These are phyloP conservation scores for Sebastes vulpes DNA, from an alignment of 2,797 vertebrate species.

Conservation along the genomic window DNA sequence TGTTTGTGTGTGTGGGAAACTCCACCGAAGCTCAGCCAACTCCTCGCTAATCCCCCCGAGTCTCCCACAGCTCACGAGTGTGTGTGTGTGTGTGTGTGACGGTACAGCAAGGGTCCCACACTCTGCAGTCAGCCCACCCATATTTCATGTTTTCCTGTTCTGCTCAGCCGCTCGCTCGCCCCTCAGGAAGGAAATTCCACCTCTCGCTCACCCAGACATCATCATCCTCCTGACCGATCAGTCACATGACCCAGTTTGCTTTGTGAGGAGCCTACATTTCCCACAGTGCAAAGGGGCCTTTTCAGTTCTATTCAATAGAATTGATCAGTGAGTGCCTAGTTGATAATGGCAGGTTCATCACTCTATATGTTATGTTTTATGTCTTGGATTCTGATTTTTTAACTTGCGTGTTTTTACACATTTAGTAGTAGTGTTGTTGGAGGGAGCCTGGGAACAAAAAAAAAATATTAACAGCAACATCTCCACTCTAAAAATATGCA, in stretches of 20 bases:
- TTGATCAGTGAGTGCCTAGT: not conserved
- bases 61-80: slow-evolving; percentile 25
- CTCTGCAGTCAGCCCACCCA: slow-evolving; percentile 9
- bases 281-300: slow-evolving; percentile 1
- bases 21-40: slow-evolving; percentile 25
- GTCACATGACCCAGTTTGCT: slow-evolving; percentile 2
- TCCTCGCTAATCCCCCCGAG: slow-evolving; percentile 47
- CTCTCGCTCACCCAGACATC: not conserved
- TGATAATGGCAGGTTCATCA: not conserved
- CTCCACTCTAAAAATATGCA: too few relatives aligned
- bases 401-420: not conserved
- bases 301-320: not conserved
- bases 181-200: not conserved
- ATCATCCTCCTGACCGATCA: not conserved
- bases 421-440: not conserved
- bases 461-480: too few relatives aligned
- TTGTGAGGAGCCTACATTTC: not conserved
- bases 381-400: not conserved
- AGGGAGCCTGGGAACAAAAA: not conserved
- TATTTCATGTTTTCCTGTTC: slow-evolving; percentile 17
- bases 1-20: slow-evolving; percentile 33
- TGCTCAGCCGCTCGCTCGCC: not conserved
- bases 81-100: not conserved
- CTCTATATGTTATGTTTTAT: not conserved
- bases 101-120: not conserved